Evolutionary conservation across 23 tunicate genomes (phyloP).

Genomic region (Corella eumyota): DNA sequence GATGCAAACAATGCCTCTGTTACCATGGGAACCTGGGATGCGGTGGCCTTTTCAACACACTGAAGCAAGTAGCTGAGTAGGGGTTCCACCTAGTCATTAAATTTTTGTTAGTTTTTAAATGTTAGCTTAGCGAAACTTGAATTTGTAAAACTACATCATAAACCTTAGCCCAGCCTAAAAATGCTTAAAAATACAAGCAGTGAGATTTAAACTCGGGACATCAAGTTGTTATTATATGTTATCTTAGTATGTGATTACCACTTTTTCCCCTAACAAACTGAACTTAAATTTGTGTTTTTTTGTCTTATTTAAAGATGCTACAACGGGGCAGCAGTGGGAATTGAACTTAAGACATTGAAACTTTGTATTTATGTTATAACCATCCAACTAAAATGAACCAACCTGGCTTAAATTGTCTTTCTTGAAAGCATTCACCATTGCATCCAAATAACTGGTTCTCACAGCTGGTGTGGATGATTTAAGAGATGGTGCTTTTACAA

Average conservation of each 20-base stretch:
- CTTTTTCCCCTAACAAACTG: too few relatives aligned
- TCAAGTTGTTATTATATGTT: too few relatives aligned
- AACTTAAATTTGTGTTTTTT: too few relatives aligned
- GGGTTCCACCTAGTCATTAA: conserved; percentile 5
- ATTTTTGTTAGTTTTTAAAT: not conserved
- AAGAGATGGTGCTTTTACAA: conserved; percentile 40
- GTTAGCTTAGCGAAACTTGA: not conserved
- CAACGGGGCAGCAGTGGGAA: not conserved
- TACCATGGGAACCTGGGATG: conserved; percentile 30
- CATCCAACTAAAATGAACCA: not conserved
- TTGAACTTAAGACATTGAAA: not conserved
- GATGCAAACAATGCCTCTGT: conserved; percentile 62
- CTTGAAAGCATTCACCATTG: conserved; percentile 29
- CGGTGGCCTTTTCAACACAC: conserved; percentile 48
- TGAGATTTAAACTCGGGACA: too few relatives aligned
- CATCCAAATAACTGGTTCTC: conserved; percentile 39
- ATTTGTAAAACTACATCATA: not conserved
- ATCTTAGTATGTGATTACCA: too few relatives aligned
- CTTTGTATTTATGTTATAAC: not conserved
- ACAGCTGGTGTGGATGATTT: conserved; percentile 55
- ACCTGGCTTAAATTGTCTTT: conserved; percentile 48
- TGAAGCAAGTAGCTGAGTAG: conserved; percentile 30
- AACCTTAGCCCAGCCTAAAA: too few relatives aligned
- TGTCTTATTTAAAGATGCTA: not conserved
- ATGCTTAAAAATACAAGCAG: not conserved